These are phyloP conservation scores for Geopemphigus sp. DNA, from an alignment of 1,140 invertebrate species.

Conservation along the genomic window DNA sequence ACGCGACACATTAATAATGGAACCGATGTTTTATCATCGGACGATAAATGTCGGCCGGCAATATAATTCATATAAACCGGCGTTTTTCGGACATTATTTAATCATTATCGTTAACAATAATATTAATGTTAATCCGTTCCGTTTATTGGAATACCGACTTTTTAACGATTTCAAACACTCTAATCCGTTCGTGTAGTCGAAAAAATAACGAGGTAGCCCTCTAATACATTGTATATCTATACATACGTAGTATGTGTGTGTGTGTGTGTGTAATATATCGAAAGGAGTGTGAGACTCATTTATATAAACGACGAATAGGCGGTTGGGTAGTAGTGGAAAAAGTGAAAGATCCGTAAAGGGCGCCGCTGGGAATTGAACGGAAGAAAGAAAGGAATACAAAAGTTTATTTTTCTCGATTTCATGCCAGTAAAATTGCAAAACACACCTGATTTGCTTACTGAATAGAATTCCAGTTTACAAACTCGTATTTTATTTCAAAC, in stretches of 20 bases:
- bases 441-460: conserved; percentile 29
- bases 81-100: no score
- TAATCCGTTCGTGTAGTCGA: not conserved
- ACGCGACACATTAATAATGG: not conserved
- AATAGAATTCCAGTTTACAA: conserved; percentile 24
- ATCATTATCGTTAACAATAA: no score
- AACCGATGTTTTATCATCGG: no score
- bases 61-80: no score
- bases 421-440: conserved; percentile 14
- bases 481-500: conserved; percentile 31
- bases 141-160: not conserved
- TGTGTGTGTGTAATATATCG: not conserved
- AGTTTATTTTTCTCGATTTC: conserved; percentile 25
- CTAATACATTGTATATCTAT: not conserved
- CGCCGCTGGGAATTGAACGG: not conserved
- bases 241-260: no score
- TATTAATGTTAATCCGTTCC: no score
- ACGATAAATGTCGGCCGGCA: no score
- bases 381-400: not conserved
- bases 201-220: not conserved
- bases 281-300: conserved; percentile 10
- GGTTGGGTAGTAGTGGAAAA: not conserved
- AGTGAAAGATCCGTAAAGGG: conserved; percentile 33
- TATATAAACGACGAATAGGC: not conserved
- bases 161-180: not conserved